These are phyloP conservation scores for Drosophila borealis DNA, from an alignment of 2,888 invertebrate genomes.

Conservation along the genomic window DNA sequence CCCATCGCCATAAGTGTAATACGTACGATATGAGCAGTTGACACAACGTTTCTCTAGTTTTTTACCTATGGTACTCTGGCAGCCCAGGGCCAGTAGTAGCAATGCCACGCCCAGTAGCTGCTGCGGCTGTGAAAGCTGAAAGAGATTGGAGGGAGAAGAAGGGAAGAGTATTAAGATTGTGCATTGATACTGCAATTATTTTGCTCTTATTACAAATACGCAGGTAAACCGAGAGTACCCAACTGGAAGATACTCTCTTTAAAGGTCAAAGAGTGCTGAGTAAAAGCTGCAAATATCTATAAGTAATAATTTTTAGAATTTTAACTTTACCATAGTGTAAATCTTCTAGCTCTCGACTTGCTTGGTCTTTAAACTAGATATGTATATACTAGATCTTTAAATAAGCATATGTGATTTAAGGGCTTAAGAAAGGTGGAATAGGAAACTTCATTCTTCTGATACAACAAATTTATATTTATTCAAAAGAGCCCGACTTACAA, in stretches of 20 bases:
- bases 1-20: constrained; percentile 81
- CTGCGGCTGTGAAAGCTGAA: constrained; percentile 33
- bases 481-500: too few relatives aligned
- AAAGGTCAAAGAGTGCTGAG: too few relatives aligned
- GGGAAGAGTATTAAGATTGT: not conserved
- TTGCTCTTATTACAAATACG: not conserved
- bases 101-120: constrained; percentile 46
- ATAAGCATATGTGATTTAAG: too few relatives aligned
- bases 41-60: constrained; percentile 80
- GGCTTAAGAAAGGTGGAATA: too few relatives aligned
- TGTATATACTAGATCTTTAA: too few relatives aligned
- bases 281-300: too few relatives aligned
- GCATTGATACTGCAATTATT: not conserved
- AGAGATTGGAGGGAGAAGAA: not conserved
- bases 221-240: not conserved
- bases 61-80: constrained; percentile 71
- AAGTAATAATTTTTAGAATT: too few relatives aligned
- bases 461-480: too few relatives aligned
- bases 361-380: too few relatives aligned
- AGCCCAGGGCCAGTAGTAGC: constrained; percentile 39
- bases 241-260: not conserved
- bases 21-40: constrained; percentile 80
- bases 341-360: too few relatives aligned
- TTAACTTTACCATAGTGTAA: too few relatives aligned
- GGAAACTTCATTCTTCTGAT: too few relatives aligned